phyloP scores from a whole-genome alignment of 2,888 invertebrate species.

The Aleiodes leptofemur region DNA sequence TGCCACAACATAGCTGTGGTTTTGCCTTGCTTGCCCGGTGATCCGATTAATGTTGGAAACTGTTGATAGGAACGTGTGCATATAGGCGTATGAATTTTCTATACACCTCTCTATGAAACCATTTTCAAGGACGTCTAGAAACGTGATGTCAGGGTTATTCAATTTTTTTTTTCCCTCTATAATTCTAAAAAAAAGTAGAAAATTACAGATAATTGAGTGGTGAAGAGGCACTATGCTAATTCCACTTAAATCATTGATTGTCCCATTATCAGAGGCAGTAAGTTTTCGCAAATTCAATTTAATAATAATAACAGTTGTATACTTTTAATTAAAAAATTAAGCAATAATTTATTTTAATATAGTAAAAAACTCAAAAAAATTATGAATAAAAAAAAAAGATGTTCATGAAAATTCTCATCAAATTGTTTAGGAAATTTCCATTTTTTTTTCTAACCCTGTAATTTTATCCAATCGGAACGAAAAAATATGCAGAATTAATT shows the following conservation, averaged over 20 bases:
- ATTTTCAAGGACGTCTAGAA: constrained; percentile 31
- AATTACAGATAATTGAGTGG: neutral
- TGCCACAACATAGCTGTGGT: constrained; percentile 35
- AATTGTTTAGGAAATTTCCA: too few species aligned
- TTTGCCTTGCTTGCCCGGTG: constrained; percentile 11
- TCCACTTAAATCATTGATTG: constrained; percentile 16
- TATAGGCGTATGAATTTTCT: constrained; percentile 7
- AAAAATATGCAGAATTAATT: too few species aligned
- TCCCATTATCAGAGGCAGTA: neutral
- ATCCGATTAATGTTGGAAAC: constrained; percentile 31
- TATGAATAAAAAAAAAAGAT: too few species aligned
- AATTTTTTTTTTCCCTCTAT: neutral
- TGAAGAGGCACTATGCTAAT: neutral
- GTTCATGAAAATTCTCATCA: too few species aligned
- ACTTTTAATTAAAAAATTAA: too few species aligned
- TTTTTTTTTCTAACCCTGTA: too few species aligned
- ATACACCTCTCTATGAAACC: constrained; percentile 20
- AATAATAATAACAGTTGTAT: neutral
- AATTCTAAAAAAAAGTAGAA: neutral
- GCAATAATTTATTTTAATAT: too few species aligned
- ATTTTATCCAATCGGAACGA: too few species aligned
- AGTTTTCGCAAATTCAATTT: neutral
- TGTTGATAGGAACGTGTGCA: constrained; percentile 23
- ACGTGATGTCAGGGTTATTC: neutral
- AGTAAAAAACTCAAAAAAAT: too few species aligned